Evolutionary conservation across 2,888 invertebrate genomes (phyloP).

Genomic region (Habroteleia sp.): DNA sequence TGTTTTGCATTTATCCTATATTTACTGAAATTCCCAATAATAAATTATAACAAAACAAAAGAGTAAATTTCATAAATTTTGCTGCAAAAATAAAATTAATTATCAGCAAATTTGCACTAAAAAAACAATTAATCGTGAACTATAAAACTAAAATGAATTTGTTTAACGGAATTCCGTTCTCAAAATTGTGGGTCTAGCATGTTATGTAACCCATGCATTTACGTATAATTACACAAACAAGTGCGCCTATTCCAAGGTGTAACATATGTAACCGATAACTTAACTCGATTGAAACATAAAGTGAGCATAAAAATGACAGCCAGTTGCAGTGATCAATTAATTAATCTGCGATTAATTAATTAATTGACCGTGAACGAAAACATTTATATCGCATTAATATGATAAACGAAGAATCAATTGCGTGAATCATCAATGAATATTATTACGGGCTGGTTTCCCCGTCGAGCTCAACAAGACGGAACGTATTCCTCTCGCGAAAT

Average conservation of each 20-base stretch:
- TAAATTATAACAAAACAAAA: too few species aligned
- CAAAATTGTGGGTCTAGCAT: too few species aligned
- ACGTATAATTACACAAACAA: conserved; percentile 7
- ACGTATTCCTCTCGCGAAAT: conserved; percentile 32
- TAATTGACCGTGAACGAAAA: conserved; percentile 24
- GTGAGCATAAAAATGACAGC: conserved; percentile 25
- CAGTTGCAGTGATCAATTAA: conserved; percentile 2
- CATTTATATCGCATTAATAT: conserved; percentile 33
- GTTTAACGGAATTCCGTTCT: too few species aligned
- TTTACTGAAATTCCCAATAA: too few species aligned
- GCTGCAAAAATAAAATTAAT: too few species aligned
- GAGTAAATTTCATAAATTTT: too few species aligned
- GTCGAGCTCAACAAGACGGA: conserved; percentile 21
- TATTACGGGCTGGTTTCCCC: conserved; percentile 16
- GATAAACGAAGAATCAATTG: conserved; percentile 29
- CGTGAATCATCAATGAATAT: conserved; percentile 33
- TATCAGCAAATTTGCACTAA: too few species aligned
- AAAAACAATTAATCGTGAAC: too few species aligned
- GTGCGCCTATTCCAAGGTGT: conserved; percentile 12
- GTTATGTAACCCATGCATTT: conserved; percentile 11
- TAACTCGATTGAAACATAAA: conserved; percentile 17
- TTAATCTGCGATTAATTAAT: conserved; percentile 7
- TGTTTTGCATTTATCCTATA: too few species aligned
- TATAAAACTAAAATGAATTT: too few species aligned
- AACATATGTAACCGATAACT: conserved; percentile 9